phyloP scores from a whole-genome alignment of 2,797 vertebrate species.

The Xerus rutilus region DNA sequence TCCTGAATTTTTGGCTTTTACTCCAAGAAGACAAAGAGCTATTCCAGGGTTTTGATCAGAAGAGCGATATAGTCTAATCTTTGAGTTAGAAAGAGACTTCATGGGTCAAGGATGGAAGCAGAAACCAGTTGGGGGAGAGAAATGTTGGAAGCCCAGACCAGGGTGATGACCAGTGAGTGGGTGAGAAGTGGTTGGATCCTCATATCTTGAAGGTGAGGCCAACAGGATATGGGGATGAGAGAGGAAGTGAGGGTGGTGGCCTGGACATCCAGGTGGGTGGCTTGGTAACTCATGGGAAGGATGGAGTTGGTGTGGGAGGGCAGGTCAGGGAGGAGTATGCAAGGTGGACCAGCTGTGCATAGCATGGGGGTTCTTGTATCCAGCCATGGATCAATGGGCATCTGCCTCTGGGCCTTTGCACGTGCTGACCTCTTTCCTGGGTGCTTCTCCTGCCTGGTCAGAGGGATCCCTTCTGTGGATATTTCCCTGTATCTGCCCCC shows the following conservation, averaged over 20 bases:
- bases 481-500: not conserved
- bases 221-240: not conserved
- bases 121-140: not conserved
- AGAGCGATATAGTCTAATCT: not conserved
- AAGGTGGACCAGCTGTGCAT: rapidly evolving
- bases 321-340: not conserved
- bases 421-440: not conserved
- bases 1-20: not conserved
- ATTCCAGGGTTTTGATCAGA: not conserved
- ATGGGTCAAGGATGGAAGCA: not conserved
- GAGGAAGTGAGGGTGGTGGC: not conserved
- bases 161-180: not conserved
- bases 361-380: not conserved
- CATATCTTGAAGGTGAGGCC: not conserved
- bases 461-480: not conserved
- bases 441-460: not conserved
- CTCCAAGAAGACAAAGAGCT: not conserved
- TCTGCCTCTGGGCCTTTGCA: not conserved
- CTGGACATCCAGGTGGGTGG: not conserved
- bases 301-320: not conserved
- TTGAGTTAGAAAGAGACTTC: not conserved
- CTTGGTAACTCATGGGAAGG: not conserved
- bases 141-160: not conserved
- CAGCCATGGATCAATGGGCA: not conserved
- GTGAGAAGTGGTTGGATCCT: not conserved